Conservation (phyloP, 1,140 invertebrate genomes). For the Zaprionus inermis region DNA sequence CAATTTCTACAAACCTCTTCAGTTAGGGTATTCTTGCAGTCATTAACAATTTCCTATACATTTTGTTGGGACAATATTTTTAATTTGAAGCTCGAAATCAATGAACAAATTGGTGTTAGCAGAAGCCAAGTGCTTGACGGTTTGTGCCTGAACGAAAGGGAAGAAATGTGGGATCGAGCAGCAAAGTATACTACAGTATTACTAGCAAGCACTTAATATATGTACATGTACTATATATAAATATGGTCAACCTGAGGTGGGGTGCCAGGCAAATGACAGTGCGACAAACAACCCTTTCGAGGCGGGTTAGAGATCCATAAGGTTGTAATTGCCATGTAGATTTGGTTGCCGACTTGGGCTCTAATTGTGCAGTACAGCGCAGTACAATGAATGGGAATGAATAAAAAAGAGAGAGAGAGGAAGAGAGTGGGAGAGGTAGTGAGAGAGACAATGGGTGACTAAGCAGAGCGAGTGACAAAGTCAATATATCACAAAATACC, state of each 20-base stretch:
- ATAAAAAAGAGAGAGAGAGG: slow-evolving; percentile 3
- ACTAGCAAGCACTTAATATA: slow-evolving; percentile 16
- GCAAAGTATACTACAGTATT: background rate
- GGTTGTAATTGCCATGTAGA: slow-evolving; percentile 76
- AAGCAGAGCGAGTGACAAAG: slow-evolving; percentile 69
- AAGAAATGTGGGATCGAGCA: slow-evolving; percentile 3
- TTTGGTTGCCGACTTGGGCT: slow-evolving; percentile 38
- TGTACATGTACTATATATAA: background rate
- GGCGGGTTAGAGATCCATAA: slow-evolving; percentile 43
- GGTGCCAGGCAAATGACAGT: slow-evolving; percentile 50
- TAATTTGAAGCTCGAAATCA: slow-evolving; percentile 76
- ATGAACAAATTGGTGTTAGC: slow-evolving; percentile 81
- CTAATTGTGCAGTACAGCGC: slow-evolving; percentile 55
- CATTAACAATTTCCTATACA: slow-evolving; percentile 8
- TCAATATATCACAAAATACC: slow-evolving; percentile 82
- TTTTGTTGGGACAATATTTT: slow-evolving; percentile 66
- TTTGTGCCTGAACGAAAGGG: too few species aligned
- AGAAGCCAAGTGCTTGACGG: slow-evolving; percentile 74
- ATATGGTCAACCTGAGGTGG: background rate
- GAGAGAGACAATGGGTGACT: slow-evolving; percentile 54
- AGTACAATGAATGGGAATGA: slow-evolving; percentile 9
- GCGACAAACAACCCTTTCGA: slow-evolving; percentile 69
- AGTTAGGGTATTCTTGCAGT: slow-evolving; percentile 7
- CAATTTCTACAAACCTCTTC: too few species aligned
- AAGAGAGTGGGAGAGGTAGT: background rate